A percentile compares a stretch with the other conserved stretches of the same genome.
These are phyloP conservation scores for Cottus gobio DNA, from an alignment of 2,113 vertebrate species.

Conservation along the genomic window DNA sequence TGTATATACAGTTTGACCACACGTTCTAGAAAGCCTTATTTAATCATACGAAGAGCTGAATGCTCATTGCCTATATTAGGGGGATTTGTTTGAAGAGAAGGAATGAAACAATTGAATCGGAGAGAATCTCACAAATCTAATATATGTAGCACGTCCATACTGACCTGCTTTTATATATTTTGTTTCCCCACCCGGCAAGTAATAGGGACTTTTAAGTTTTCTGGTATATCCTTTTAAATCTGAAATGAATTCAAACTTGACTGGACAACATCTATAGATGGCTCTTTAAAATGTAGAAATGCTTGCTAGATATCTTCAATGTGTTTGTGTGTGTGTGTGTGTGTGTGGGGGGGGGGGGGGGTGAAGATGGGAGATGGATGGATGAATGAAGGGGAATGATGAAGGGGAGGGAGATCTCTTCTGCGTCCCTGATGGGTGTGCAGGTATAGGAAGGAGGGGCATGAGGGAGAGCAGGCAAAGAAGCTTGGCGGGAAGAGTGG, in stretches of 20 bases:
- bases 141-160: not conserved
- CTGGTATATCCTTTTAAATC: not conserved
- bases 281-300: not conserved
- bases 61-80: too few species aligned
- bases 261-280: not conserved
- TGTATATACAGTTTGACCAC: too few species aligned
- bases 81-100: too few species aligned
- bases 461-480: conserved; percentile 23
- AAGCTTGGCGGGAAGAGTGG: conserved; percentile 38
- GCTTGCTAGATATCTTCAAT: not conserved
- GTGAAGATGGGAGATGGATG: conserved; percentile 39
- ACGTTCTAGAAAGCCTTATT: too few species aligned
- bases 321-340: not conserved
- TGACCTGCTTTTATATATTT: not conserved
- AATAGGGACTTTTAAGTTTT: not conserved
- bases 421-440: conserved; percentile 47
- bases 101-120: too few species aligned
- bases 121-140: too few species aligned
- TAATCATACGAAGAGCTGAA: too few species aligned
- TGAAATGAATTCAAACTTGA: not conserved
- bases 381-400: conserved; percentile 42
- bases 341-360: conserved; percentile 13
- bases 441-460: conserved; percentile 41
- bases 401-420: conserved; percentile 41
- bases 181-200: not conserved